Percentiles rank a stretch among this genome's conserved stretches.
These are phyloP conservation scores for Heliconius cydno DNA, from an alignment of 2,888 invertebrate genomes.

Conservation along the genomic window DNA sequence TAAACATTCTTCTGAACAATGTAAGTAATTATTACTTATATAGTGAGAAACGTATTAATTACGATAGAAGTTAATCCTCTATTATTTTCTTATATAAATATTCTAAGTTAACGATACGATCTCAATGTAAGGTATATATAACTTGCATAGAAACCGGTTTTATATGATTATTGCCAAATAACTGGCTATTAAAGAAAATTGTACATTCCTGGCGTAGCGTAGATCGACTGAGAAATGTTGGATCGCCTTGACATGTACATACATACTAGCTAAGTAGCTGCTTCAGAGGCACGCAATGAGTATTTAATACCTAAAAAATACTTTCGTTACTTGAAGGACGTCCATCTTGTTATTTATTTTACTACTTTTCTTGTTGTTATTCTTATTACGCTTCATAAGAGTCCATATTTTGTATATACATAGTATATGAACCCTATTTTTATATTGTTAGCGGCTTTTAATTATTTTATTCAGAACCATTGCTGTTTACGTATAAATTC, in stretches of 20 bases:
- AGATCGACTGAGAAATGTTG: slow-evolving; percentile 10
- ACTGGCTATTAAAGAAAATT: slow-evolving; percentile 20
- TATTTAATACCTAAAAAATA: slow-evolving; percentile 5
- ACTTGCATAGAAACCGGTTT: slow-evolving; percentile 3
- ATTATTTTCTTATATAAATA: not conserved
- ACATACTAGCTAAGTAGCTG: not conserved
- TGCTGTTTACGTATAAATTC: not conserved
- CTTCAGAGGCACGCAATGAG: not conserved
- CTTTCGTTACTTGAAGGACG: not conserved
- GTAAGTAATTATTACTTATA: not conserved
- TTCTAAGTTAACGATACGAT: not conserved
- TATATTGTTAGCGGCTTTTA: not conserved
- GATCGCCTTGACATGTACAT: slow-evolving; percentile 20
- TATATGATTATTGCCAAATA: slow-evolving; percentile 2
- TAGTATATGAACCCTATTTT: not conserved
- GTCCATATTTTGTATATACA: not conserved
- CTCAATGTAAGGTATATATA: not conserved
- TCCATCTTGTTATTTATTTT: not conserved
- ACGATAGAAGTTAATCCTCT: not conserved
- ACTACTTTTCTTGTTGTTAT: not conserved
- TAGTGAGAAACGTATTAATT: not conserved
- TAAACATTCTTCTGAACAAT: not conserved
- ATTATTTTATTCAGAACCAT: too few relatives aligned
- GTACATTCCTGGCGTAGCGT: not conserved
- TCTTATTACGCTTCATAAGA: not conserved